Base-by-base conservation (phyloP, 1,140 invertebrate genomes). In the Drosophila yakuba region DNA sequence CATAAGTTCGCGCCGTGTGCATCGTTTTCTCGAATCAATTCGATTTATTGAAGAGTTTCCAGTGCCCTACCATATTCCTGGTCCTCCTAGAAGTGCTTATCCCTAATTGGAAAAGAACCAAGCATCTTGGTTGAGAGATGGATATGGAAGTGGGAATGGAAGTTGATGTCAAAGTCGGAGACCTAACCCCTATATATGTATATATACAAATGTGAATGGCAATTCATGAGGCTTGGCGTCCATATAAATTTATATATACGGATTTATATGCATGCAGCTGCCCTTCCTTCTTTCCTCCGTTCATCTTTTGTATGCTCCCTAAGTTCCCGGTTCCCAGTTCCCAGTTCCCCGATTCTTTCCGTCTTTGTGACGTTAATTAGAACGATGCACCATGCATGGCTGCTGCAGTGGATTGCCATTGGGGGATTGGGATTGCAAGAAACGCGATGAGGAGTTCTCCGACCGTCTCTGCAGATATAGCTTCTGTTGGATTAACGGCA, bases 401-500 rank as follows among this genome's bases (percentile, higher is more conserved):
- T 73, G 67, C 41, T 51, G 75, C 62, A 23, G 62, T 63, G 75
- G 61, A 74, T 63, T 63, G 54, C 52, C 50, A 25, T n/a, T 36
- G 20, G 52, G 62, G 47, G 17, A 45, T 43, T 43, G 44, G 57
- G 3, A 39, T 45, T 44, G 45, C 43, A 23, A 68, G 45, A 25
- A 56, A 14, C 32, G 43, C 38, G 35, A 11, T 11, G 11, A 15
- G 25, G 36, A 20, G 44, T 48, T 17, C 54, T 41, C 52, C 61
- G 23, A 38, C 28, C n/a, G 28, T 23, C 32, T 32, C 45, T 6
- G 64, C 64, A 66, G 64, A 66, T 66, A 54, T 44, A 44, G 64
- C 50, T 61, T 58, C 47, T 77, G 60, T 81, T 77, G 83, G 80
- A 88, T 86, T 86, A 86, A 89, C 84, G 63, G 79, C 75, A 86